Percentiles rank a stretch among this genome's conserved stretches.
Evolutionary conservation across 2,797 vertebrate genomes (phyloP).

Genomic region (Pangasius sanitwongsei): DNA sequence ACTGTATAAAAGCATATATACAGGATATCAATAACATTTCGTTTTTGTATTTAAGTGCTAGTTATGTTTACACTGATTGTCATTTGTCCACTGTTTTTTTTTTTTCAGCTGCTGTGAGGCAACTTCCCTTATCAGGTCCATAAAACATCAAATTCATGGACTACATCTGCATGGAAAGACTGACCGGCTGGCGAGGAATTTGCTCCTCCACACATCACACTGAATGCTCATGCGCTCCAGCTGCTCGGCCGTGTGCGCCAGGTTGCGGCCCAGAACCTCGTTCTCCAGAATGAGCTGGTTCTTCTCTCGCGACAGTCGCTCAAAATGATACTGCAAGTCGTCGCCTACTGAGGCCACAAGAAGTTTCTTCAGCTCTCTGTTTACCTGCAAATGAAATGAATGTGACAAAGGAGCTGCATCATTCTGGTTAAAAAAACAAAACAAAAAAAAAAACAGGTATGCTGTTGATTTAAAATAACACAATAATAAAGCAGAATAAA

Average conservation of each 20-base stretch:
- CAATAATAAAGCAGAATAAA: not conserved
- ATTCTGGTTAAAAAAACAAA: not conserved
- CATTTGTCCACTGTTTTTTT: too few species aligned
- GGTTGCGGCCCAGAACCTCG: constrained; percentile 81
- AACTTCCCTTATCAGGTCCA: not conserved
- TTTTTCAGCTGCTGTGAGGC: too few species aligned
- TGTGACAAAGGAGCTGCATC: not conserved
- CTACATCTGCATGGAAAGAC: not conserved
- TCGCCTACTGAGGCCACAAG: constrained; percentile 94
- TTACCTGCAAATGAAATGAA: constrained; percentile 77
- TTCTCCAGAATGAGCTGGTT: constrained; percentile 96
- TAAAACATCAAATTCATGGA: not conserved
- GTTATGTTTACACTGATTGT: too few species aligned
- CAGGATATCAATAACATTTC: too few species aligned
- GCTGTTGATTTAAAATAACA: not conserved
- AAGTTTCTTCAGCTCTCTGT: constrained; percentile 94
- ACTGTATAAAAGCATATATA: not conserved
- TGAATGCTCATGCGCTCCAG: constrained; percentile 98
- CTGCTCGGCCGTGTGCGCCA: constrained; percentile 87
- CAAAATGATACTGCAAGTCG: constrained; percentile 97
- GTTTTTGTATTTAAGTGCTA: not conserved
- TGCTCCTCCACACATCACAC: constrained; percentile 98
- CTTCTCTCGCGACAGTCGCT: constrained; percentile 91
- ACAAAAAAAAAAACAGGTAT: not conserved
- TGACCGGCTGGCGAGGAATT: constrained; percentile 97